These are phyloP conservation scores for Ptyas mucosa DNA, from an alignment of 2,113 vertebrate genomes.

Conservation along the genomic window DNA sequence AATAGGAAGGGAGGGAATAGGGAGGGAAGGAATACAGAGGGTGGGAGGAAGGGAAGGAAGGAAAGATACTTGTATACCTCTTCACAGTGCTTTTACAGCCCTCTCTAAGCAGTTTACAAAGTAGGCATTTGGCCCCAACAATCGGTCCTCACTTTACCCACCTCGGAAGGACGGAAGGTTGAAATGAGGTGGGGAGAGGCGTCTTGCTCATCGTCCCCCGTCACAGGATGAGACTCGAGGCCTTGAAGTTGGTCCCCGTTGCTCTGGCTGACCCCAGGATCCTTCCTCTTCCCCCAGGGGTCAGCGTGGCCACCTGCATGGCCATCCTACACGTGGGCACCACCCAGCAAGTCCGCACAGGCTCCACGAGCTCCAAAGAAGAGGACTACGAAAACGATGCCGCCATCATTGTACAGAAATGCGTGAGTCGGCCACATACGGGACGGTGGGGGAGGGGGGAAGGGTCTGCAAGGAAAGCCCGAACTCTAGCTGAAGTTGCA, in stretches of 20 bases:
- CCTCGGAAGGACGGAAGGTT: background rate
- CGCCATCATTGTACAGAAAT: conserved; percentile 98
- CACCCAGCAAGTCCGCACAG: conserved; percentile 88
- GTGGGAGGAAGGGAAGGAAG: too few species aligned
- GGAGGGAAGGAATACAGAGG: too few species aligned
- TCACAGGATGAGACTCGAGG: fast-evolving
- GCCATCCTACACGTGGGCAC: conserved; percentile 95
- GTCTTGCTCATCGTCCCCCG: background rate
- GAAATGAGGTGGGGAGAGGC: background rate
- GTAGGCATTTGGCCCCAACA: too few species aligned
- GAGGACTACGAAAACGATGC: conserved; percentile 98
- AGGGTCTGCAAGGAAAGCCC: fast-evolving
- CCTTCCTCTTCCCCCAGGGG: conserved; percentile 70
- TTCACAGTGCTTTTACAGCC: too few species aligned
- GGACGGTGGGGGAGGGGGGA: background rate
- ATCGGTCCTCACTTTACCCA: too few species aligned
- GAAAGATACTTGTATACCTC: too few species aligned
- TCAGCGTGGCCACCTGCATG: conserved; percentile 97
- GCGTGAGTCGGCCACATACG: conserved; percentile 75
- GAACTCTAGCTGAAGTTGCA: background rate
- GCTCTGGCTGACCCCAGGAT: background rate
- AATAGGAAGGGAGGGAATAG: too few species aligned
- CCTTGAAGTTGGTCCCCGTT: fast-evolving
- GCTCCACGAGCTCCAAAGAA: conserved; percentile 92
- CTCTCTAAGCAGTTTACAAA: too few species aligned